Conservation (phyloP, 2,113 vertebrate genomes). For the Entelurus aequoreus region DNA sequence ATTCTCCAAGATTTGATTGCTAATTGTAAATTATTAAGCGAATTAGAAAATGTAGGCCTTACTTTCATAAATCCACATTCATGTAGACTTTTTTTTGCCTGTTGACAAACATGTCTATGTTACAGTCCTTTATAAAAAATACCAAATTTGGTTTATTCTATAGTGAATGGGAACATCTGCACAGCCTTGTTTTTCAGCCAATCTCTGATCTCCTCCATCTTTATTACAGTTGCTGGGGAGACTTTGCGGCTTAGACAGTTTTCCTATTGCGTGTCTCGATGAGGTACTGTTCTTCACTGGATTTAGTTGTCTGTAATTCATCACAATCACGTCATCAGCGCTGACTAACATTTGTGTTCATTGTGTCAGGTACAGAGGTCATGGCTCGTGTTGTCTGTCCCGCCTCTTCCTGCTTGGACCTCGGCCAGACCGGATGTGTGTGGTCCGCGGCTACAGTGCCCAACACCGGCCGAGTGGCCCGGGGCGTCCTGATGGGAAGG, state of each 20-base stretch:
- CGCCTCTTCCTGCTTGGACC: constrained; percentile 35
- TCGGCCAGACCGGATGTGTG: constrained; percentile 38
- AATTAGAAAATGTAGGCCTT: too few relatives aligned
- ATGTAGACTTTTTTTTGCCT: too few relatives aligned
- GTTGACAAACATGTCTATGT: too few relatives aligned
- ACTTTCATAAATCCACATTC: too few relatives aligned
- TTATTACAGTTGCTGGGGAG: not conserved
- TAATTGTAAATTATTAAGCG: too few relatives aligned
- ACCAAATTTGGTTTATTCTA: too few relatives aligned
- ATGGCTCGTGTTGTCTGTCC: constrained; percentile 56
- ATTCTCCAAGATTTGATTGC: too few relatives aligned
- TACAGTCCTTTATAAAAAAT: too few relatives aligned
- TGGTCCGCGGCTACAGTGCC: constrained; percentile 68
- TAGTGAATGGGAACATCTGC: too few relatives aligned
- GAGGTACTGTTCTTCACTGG: constrained; percentile 31
- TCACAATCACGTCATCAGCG: not conserved
- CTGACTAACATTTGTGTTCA: not conserved
- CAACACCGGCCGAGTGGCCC: constrained; percentile 51
- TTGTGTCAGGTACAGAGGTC: constrained; percentile 58
- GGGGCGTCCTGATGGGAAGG: constrained; percentile 30
- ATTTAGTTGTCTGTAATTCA: not conserved
- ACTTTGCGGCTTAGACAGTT: constrained; percentile 3
- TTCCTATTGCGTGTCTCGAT: constrained; percentile 27
- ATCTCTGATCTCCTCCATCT: too few relatives aligned
- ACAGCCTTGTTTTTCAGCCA: too few relatives aligned